Evolutionary conservation across 2,797 vertebrate genomes (phyloP), one percentile per base, ranked within the genome.

Genomic region (Capromys pilorides): DNA sequence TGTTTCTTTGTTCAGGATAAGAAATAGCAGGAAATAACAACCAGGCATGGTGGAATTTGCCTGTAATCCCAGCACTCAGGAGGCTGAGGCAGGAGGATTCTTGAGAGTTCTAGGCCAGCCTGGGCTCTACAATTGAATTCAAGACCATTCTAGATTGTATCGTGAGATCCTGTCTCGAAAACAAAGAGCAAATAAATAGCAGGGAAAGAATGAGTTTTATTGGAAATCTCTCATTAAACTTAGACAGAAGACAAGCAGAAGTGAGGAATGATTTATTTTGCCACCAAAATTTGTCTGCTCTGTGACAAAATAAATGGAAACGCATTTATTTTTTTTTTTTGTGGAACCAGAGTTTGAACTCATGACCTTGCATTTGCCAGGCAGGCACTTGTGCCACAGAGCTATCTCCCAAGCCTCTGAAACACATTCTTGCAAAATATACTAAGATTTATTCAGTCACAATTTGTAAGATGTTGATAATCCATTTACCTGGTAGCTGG

Each of bases 401-500:
- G n/a, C n/a, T n/a, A n/a, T n/a, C n/a, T n/a, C n/a, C n/a, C n/a
- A n/a, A n/a, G n/a, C n/a, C n/a, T n/a, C n/a, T n/a, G 67, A 54
- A 49, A 59, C 79, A 14, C 66, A 67, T 61, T 93, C n/a, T 59
- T 90, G 26, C 39, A 59, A 62, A 93, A 88, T 10, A 78, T 86
- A 33, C 28, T 79, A 90, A 85, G 57, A 91, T 73, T 95, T 95
- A 83, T 61, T 92, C 31, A 61, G 16, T 45, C 19, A 62, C 39
- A 41, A 61, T 62, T 69, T 93, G n/a, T 93, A 94, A 87, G 39
- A 84, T 84, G 13, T 33, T 80, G 59, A 69, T 54, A 85, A 92
- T 79, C 39, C 45, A 54, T 51, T 36, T 2, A 81, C 61, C 54
- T 78, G 24, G 39, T 73, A 92, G 92, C 9, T 82, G 62, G 45